A percentile compares a stretch with the other conserved stretches of the same genome.
Evolutionary conservation across 2,888 invertebrate species (phyloP).

Genomic region (Encarsia formosa): DNA sequence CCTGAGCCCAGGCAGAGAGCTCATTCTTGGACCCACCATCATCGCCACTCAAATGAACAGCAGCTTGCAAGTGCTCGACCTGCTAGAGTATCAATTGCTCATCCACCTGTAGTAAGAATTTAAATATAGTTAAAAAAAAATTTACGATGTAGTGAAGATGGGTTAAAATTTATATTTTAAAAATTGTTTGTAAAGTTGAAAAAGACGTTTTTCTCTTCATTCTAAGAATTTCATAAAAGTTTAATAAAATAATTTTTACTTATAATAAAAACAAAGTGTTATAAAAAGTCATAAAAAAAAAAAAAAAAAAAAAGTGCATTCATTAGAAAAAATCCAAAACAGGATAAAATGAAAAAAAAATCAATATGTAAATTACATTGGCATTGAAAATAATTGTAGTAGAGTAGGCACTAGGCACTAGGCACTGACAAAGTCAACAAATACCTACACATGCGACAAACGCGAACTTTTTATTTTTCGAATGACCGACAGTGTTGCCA

Average conservation of each 20-base stretch:
- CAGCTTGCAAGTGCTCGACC: conserved; percentile 30
- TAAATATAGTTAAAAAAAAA: neutral
- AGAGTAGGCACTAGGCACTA: too few relatives aligned
- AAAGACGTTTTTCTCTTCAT: too few relatives aligned
- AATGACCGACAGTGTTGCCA: conserved; percentile 19
- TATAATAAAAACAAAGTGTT: neutral
- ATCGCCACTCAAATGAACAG: conserved; percentile 30
- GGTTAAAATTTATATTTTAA: too few relatives aligned
- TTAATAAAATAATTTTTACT: too few relatives aligned
- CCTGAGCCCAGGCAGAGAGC: conserved; percentile 40
- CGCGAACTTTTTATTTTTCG: conserved; percentile 4
- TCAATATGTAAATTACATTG: conserved; percentile 24
- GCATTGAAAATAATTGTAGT: conserved; percentile 25
- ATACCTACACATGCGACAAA: neutral
- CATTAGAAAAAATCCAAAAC: neutral
- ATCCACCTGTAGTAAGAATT: conserved; percentile 19
- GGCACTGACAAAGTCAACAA: conserved; percentile 5
- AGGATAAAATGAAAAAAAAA: conserved; percentile 6
- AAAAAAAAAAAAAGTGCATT: neutral
- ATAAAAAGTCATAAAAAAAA: neutral
- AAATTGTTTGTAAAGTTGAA: too few relatives aligned
- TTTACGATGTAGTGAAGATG: neutral
- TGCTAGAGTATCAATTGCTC: conserved; percentile 39
- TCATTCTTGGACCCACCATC: conserved; percentile 41
- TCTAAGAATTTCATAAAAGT: too few relatives aligned